Evolutionary conservation across 2,797 vertebrate genomes (phyloP).

Genomic region (Meriones psammophilus): DNA sequence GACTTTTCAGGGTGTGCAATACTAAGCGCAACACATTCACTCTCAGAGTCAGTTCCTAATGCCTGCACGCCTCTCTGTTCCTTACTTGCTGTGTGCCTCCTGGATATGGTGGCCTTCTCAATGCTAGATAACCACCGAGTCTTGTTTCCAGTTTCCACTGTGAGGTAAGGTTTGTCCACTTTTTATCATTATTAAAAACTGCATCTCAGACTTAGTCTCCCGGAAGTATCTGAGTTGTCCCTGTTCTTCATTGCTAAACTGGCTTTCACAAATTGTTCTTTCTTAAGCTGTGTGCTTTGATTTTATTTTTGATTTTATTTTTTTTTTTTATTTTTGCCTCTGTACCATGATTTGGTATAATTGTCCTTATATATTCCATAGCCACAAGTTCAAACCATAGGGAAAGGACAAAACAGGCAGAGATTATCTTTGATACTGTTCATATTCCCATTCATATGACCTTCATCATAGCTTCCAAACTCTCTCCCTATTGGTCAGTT

Average conservation of each 20-base stretch:
- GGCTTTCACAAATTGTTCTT: background rate
- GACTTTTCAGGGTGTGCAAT: background rate
- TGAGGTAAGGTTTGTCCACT: background rate
- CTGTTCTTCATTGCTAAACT: background rate
- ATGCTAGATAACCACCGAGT: background rate
- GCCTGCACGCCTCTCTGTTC: background rate
- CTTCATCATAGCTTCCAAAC: background rate
- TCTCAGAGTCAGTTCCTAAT: background rate
- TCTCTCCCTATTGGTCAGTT: background rate
- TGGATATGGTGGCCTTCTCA: background rate
- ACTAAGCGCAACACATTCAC: background rate
- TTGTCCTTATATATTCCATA: slow-evolving; percentile 19
- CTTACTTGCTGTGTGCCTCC: background rate
- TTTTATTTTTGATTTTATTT: background rate
- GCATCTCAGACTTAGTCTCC: background rate
- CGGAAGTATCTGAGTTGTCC: background rate
- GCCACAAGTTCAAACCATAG: background rate
- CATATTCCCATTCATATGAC: background rate
- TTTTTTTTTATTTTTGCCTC: background rate
- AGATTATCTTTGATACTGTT: slow-evolving; percentile 7
- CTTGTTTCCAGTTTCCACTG: background rate
- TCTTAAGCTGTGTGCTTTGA: background rate
- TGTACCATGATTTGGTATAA: background rate
- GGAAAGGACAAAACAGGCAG: background rate
- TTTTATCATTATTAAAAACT: background rate